Percentiles rank a stretch among this genome's conserved stretches.
phyloP scores from a whole-genome alignment of 2,888 invertebrate genomes.

The Drosophila engyochracea region DNA sequence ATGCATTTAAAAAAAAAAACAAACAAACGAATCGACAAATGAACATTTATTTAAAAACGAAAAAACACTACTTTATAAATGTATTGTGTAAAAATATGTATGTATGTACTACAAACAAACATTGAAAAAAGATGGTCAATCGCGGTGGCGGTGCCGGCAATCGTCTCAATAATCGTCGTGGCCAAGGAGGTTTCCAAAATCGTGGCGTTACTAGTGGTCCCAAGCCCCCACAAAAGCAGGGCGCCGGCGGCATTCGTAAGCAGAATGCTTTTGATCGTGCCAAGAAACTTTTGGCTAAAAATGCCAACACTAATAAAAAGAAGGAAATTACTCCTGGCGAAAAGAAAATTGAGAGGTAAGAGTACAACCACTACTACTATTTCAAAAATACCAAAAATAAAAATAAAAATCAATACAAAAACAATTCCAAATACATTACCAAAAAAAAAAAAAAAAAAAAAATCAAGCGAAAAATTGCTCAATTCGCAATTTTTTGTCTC shows the following conservation, averaged over 20 bases:
- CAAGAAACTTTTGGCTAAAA: conserved; percentile 86
- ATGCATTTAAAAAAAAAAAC: neutral
- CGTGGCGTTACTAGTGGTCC: conserved; percentile 84
- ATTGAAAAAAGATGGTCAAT: conserved; percentile 85
- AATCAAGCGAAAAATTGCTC: conserved; percentile 38
- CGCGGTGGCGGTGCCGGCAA: conserved; percentile 81
- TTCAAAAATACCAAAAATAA: conserved; percentile 43
- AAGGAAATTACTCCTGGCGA: conserved; percentile 86
- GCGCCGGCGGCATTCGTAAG: conserved; percentile 86
- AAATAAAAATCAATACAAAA: conserved; percentile 46
- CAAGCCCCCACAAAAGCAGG: conserved; percentile 84
- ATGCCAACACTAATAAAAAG: conserved; percentile 85
- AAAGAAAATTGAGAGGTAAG: conserved; percentile 86
- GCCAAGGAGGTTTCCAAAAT: conserved; percentile 85
- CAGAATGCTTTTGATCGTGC: conserved; percentile 86
- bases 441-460: conserved; percentile 9
- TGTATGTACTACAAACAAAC: conserved; percentile 46
- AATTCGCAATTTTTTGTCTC: conserved; percentile 53
- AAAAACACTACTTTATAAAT: conserved; percentile 27
- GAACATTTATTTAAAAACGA: neutral
- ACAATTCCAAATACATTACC: conserved; percentile 51
- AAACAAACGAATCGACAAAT: conserved; percentile 2
- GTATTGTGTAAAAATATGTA: conserved; percentile 39
- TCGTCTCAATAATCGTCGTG: conserved; percentile 83
- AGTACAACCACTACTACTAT: conserved; percentile 69